Percentiles rank a stretch among this genome's conserved stretches.
Conservation (phyloP, 2,797 vertebrate genomes). For the Malacoctenus gilli region DNA sequence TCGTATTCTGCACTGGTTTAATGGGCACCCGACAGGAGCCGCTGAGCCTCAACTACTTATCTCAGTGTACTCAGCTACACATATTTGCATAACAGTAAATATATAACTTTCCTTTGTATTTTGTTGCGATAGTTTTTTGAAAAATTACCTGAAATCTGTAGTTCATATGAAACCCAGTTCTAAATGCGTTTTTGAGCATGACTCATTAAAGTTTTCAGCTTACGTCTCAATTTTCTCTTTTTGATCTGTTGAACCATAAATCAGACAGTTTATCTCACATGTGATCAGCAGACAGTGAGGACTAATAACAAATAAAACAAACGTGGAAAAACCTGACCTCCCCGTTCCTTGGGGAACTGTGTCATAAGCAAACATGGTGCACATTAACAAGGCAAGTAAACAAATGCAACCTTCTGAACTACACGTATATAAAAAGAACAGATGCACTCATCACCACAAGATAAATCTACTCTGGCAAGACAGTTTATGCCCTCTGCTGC, state of each 20-base stretch:
- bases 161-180: too few species aligned
- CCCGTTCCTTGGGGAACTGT: not conserved
- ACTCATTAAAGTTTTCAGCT: too few species aligned
- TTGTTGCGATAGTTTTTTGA: too few species aligned
- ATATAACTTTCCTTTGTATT: too few species aligned
- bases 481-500: slow-evolving; percentile 15
- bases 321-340: not conserved
- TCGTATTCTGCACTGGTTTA: not conserved
- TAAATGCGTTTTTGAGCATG: too few species aligned
- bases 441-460: slow-evolving; percentile 28
- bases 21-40: not conserved
- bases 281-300: too few species aligned
- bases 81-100: too few species aligned
- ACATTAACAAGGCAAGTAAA: slow-evolving; percentile 3
- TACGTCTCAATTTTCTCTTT: too few species aligned
- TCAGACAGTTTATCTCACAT: too few species aligned
- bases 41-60: not conserved
- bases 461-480: slow-evolving; percentile 32
- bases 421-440: slow-evolving; percentile 13
- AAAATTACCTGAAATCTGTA: too few species aligned
- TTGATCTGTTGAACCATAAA: too few species aligned
- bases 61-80: not conserved
- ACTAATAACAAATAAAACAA: too few species aligned
- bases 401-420: not conserved
- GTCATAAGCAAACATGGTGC: not conserved